These are phyloP conservation scores for Polypedilum pembai DNA, from an alignment of 1,140 invertebrate species.

Conservation along the genomic window DNA sequence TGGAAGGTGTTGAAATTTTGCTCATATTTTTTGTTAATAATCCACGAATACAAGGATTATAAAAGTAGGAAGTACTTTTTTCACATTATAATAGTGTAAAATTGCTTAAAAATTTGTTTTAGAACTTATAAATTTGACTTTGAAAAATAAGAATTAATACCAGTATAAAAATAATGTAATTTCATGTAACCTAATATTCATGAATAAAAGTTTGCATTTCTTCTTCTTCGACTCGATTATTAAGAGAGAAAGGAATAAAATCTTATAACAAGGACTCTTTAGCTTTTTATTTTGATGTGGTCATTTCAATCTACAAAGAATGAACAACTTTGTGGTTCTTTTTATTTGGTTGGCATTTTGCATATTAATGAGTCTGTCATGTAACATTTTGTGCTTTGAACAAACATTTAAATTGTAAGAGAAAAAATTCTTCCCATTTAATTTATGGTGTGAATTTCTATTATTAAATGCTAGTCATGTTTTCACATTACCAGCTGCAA, in stretches of 20 bases:
- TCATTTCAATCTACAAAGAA: neutral
- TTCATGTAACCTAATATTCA: constrained; percentile 11
- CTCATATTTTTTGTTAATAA: too few relatives aligned
- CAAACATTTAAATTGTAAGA: too few relatives aligned
- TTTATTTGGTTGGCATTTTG: neutral
- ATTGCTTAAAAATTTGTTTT: too few relatives aligned
- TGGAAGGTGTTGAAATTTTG: neutral
- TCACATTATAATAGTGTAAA: too few relatives aligned
- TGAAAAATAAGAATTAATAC: too few relatives aligned
- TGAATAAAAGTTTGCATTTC: neutral
- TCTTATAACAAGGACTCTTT: neutral
- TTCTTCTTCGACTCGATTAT: neutral
- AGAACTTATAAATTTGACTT: too few relatives aligned
- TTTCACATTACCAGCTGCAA: neutral
- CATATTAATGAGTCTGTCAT: neutral
- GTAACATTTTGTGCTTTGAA: neutral
- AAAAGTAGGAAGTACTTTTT: too few relatives aligned
- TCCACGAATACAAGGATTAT: too few relatives aligned
- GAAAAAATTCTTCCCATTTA: neutral
- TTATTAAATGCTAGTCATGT: constrained; percentile 13
- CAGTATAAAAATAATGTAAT: too few relatives aligned
- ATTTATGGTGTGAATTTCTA: constrained; percentile 1
- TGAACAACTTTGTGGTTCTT: neutral
- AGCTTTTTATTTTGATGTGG: neutral
- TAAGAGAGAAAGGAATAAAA: neutral